These are phyloP conservation scores for Lampris incognitus DNA, from an alignment of 2,113 vertebrate species.

Conservation along the genomic window DNA sequence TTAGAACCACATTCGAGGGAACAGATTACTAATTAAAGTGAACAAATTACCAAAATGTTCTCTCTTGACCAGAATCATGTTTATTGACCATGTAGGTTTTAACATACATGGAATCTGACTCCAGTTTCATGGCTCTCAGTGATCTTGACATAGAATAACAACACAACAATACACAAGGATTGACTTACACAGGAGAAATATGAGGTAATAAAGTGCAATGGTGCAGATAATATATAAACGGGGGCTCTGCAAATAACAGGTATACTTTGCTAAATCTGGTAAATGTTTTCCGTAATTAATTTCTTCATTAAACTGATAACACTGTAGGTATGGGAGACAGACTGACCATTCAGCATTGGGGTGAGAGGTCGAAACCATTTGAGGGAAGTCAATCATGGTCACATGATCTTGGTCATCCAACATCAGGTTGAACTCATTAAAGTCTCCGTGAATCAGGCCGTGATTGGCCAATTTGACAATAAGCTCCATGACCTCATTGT, in stretches of 20 bases:
- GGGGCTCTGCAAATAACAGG: background rate
- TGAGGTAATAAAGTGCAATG: too few species aligned
- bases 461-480: conserved; percentile 95
- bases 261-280: too few species aligned
- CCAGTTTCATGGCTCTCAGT: too few species aligned
- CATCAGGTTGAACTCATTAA: conserved; percentile 98
- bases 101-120: too few species aligned
- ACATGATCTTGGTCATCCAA: conserved; percentile 90
- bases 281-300: background rate
- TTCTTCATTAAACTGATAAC: background rate
- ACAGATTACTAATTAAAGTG: too few species aligned
- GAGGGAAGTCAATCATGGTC: conserved; percentile 98
- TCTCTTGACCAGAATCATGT: too few species aligned
- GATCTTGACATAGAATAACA: too few species aligned
- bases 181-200: background rate
- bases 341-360: conserved; percentile 94
- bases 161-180: too few species aligned
- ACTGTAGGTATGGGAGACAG: background rate
- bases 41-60: too few species aligned
- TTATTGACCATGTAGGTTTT: too few species aligned
- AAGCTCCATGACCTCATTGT: conserved; percentile 96
- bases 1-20: too few species aligned
- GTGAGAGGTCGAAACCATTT: conserved; percentile 98
- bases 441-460: conserved; percentile 97
- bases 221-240: too few species aligned